A percentile compares a stretch with the other conserved stretches of the same genome.
Conservation (phyloP, 64 coral and sea anemone species). For the Stichodactyla helianthus region DNA sequence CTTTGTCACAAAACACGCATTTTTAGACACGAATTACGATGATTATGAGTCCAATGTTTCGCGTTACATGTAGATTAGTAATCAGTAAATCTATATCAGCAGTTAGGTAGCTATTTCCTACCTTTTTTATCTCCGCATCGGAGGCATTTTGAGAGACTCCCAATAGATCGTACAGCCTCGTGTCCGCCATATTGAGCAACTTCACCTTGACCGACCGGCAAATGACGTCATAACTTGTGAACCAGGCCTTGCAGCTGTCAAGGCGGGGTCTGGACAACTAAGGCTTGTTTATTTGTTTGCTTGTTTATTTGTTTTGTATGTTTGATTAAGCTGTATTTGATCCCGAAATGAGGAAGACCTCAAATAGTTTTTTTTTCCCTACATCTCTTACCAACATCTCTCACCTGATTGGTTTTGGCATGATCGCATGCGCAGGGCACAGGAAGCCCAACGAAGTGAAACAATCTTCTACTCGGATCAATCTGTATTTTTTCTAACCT, state of each 20-base stretch:
- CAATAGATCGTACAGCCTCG: conserved; percentile 95
- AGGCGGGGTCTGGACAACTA: not conserved
- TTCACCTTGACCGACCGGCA: conserved; percentile 41
- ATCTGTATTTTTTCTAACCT: too few species aligned
- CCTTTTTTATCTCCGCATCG: conserved; percentile 97
- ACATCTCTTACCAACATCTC: too few species aligned
- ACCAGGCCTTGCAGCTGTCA: not conserved
- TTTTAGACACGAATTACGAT: not conserved
- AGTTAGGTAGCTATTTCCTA: not conserved
- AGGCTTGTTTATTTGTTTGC: too few species aligned
- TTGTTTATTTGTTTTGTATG: too few species aligned
- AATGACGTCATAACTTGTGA: conserved; percentile 66
- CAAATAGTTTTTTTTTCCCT: too few species aligned
- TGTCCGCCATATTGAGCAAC: conserved; percentile 95
- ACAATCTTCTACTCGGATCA: too few species aligned
- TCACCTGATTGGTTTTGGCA: too few species aligned
- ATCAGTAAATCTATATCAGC: not conserved
- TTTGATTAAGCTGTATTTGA: too few species aligned
- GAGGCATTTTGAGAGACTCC: conserved; percentile 71
- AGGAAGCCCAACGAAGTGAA: too few species aligned
- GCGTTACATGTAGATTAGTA: not conserved
- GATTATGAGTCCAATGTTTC: not conserved
- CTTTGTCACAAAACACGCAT: conserved; percentile 24
- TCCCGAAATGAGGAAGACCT: too few species aligned
- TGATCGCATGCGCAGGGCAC: too few species aligned